Evolutionary conservation across 2,888 invertebrate species (phyloP), one percentile per base, ranked within the genome.

Genomic region (Biston betularia): DNA sequence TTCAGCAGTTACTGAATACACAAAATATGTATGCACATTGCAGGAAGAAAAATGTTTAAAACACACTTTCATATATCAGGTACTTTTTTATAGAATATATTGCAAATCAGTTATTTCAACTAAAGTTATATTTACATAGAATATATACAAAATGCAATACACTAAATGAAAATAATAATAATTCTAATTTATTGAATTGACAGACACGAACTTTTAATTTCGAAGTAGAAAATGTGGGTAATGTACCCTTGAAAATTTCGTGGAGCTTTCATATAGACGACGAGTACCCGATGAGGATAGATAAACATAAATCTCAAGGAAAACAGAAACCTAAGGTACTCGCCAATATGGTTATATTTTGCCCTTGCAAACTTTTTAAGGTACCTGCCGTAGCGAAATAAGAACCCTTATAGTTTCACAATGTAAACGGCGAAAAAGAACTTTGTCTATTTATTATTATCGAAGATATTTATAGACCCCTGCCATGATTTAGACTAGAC

Each of bases 21-120:
- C 94, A 0, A 89, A 89, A 74, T 95, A 94, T 72, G 69, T 71
- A 0, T 94, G 94, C 70, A 76, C 84, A 2, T 78, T 94, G n/a
- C 72, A 82, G 4, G 88, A 93, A 53, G 80, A 85, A 65, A 89
- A 93, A 24, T 55, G 77, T 54, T 89, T 96, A 67, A 84, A 83
- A 4, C 95, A 95, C 71, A 95, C 95, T 0, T 94, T 94, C 71
- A 93, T 95, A 77, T 95, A 92, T 76, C 87, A 93, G 84, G 93
- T 92, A 48, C 24, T 24, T 24, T 10, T 48, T 48, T 48, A n/a
- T n/a, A 3, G 10, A 46, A 14, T 7, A 0, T 7, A 46, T 15
- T 15, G 14, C 8, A 14, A 15, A 46, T 14, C 45, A 45, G 14
- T 15, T 15, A 3, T 15, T 15, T 2, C 4, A 24, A 24, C 24